Evolutionary conservation across 2,888 invertebrate genomes (phyloP), one percentile per base, ranked within the genome.

Genomic region (Geotrupes spiniger): DNA sequence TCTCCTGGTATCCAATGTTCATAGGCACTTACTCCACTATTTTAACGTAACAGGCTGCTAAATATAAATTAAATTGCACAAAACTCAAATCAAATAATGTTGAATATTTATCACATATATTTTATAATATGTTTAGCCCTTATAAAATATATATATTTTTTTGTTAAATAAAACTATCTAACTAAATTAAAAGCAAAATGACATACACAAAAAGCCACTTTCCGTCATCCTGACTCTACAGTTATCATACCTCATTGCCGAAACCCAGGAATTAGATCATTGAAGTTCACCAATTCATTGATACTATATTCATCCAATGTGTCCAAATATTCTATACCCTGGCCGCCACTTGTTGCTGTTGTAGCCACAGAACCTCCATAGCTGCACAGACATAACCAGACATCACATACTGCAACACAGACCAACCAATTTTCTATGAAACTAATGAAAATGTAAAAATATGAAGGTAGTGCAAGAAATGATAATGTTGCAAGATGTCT

Each of bases 341-440:
- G 58, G 40, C 59, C 63, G 17, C 61, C 63, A 50, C 64, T 60
- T 16, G 63, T 57, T 42, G 65, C 62, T 42, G 69, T 64, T 33
- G 72, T 72, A 29, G 69, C 67, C 62, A 70, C 65, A 42, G 72
- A 71, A 51, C 69, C 68, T 53, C 68, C 69, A 62, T 71, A 74
- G 65, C 74, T 74, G 70, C 70, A 72, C 72, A 74, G 67, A 73
- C 68, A 73, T 69, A 73, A 74, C 74, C 73, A 74, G 69, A 73
- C 69, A 71, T 71, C 64, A 71, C 66, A 71, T 69, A 71, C 72
- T 72, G 73, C 72, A 73, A 70, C 69, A 70, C 73, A 73, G 72
- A 73, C 72, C 33, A 51, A 51, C 51, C 51, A 47, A 50, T 36
- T 12, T 45, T 39, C 33, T 43, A 39, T 29, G 37, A 27, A 39